These are phyloP conservation scores for Nemopilema nomurai DNA, from an alignment of 30 jellyfish, hydroid and myxozoan species.

Conservation along the genomic window DNA sequence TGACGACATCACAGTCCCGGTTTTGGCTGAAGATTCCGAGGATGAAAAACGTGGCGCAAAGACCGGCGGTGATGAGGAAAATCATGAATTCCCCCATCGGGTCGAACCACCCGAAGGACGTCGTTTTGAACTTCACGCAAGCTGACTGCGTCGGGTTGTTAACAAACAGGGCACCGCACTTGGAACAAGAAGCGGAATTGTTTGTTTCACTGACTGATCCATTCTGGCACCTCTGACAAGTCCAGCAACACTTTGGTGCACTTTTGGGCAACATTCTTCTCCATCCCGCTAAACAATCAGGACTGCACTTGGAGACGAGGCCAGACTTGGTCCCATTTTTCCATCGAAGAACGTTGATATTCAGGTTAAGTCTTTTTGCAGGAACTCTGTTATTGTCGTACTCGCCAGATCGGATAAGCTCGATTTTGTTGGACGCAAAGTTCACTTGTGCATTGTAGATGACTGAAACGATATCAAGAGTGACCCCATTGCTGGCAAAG, in stretches of 20 bases:
- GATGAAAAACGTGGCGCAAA: slow-evolving; percentile 71
- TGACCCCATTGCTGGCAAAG: slow-evolving; percentile 37
- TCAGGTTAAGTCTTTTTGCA: slow-evolving; percentile 35
- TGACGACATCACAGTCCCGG: slow-evolving; percentile 79
- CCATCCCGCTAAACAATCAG: slow-evolving; percentile 71
- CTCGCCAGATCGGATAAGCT: slow-evolving; percentile 44
- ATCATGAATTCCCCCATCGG: slow-evolving; percentile 87
- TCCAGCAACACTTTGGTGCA: slow-evolving; percentile 79
- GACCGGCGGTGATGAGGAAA: slow-evolving; percentile 83
- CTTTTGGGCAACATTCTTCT: slow-evolving; percentile 10
- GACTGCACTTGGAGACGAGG: slow-evolving; percentile 79
- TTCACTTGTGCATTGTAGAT: slow-evolving; percentile 69
- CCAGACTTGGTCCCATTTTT: slow-evolving; percentile 52
- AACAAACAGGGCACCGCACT: slow-evolving; percentile 48
- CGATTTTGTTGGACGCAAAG: not conserved
- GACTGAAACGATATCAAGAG: slow-evolving; percentile 19
- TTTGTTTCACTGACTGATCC: slow-evolving; percentile 65
- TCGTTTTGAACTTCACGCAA: slow-evolving; percentile 60
- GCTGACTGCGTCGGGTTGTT: slow-evolving; percentile 75
- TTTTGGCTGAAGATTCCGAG: slow-evolving; percentile 92
- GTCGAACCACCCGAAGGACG: slow-evolving; percentile 79
- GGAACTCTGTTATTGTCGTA: slow-evolving; percentile 20
- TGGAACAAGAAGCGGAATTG: slow-evolving; percentile 66
- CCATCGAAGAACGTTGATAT: slow-evolving; percentile 70
- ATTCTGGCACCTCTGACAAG: slow-evolving; percentile 71